Percentiles rank a stretch among this genome's conserved stretches.
Evolutionary conservation across 2,797 vertebrate species (phyloP).

Genomic region (Dendrocincla fuliginosa): DNA sequence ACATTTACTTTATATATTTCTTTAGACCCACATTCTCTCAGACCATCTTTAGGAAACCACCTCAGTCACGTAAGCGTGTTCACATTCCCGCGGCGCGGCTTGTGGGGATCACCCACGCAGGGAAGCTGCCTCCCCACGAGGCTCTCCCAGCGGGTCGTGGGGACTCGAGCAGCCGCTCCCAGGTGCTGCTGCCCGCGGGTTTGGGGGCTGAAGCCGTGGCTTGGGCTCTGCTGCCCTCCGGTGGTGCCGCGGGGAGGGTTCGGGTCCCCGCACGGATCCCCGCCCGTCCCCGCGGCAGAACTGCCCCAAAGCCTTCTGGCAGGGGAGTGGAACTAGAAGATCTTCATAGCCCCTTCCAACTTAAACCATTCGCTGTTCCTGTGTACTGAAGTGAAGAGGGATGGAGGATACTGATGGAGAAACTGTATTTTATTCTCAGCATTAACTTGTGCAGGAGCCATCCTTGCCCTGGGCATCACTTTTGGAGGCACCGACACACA

Average conservation of each 20-base stretch:
- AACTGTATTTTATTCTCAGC: accelerated
- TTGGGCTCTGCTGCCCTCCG: constrained; percentile 66
- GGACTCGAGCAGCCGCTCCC: neutral
- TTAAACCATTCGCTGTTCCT: neutral
- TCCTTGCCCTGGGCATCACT: accelerated
- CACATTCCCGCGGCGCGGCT: accelerated
- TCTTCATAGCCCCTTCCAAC: accelerated
- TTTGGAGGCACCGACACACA: accelerated
- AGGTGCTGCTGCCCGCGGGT: accelerated
- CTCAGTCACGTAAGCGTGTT: accelerated
- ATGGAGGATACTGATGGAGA: too few species aligned
- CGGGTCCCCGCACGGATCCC: too few species aligned
- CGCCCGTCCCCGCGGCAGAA: neutral
- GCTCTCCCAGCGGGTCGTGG: neutral
- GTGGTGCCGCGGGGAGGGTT: neutral
- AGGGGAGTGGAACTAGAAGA: accelerated
- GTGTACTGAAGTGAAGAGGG: accelerated
- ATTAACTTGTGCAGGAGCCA: neutral
- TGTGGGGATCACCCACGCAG: neutral
- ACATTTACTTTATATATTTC: accelerated
- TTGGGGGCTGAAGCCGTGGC: neutral
- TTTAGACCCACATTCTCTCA: neutral
- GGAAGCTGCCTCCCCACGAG: too few species aligned
- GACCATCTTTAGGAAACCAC: neutral
- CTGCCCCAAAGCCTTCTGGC: neutral